Evolutionary conservation across 2,888 invertebrate genomes (phyloP).

Genomic region (Frankliniella fusca): DNA sequence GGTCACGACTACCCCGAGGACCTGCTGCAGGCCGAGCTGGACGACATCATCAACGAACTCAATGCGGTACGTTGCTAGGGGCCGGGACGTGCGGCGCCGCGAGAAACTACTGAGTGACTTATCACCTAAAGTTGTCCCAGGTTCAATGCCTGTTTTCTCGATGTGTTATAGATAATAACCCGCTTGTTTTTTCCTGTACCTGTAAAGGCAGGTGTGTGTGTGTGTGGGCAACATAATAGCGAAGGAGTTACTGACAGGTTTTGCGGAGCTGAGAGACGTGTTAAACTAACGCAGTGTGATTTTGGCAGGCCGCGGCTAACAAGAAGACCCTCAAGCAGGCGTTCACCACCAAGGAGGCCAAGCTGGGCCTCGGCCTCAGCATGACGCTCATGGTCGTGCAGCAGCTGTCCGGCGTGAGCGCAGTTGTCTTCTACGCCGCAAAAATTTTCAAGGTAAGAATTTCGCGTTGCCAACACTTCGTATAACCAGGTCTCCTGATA

Average conservation of each 20-base stretch:
- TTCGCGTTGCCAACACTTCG: too few relatives aligned
- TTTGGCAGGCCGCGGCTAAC: conserved; percentile 49
- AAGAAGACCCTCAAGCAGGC: conserved; percentile 55
- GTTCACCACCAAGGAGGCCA: conserved; percentile 58
- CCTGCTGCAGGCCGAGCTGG: neutral
- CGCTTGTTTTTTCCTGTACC: too few relatives aligned
- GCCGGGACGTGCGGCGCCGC: too few relatives aligned
- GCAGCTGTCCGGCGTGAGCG: conserved; percentile 79
- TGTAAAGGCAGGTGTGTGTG: too few relatives aligned
- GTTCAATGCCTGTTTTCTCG: too few relatives aligned
- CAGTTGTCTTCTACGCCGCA: conserved; percentile 74
- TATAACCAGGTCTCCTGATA: too few relatives aligned
- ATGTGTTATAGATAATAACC: too few relatives aligned
- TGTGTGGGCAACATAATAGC: too few relatives aligned
- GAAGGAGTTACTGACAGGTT: too few relatives aligned
- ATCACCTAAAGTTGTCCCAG: too few relatives aligned
- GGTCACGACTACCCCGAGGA: conserved; percentile 1
- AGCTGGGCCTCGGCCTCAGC: conserved; percentile 65
- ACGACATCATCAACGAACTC: neutral
- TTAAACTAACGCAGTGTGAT: neutral
- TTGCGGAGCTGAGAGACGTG: too few relatives aligned
- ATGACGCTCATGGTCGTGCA: conserved; percentile 85
- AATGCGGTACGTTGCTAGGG: neutral
- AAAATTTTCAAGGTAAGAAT: conserved; percentile 59
- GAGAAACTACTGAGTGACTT: too few relatives aligned